Evolutionary conservation across 2,888 invertebrate genomes (phyloP).

Genomic region (Erynnis tages): DNA sequence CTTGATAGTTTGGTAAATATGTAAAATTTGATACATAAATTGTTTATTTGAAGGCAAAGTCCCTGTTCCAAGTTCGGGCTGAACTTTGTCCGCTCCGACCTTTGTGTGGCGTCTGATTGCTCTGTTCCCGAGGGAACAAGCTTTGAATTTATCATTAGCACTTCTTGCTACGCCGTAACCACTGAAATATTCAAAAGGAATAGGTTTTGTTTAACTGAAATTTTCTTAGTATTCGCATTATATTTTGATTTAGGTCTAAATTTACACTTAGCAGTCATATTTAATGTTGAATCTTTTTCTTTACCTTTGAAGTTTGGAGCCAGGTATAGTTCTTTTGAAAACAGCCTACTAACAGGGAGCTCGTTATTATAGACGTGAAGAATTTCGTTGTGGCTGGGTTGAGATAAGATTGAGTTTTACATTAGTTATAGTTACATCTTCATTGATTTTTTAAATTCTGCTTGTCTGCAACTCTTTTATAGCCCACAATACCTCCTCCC

Average conservation of each 20-base stretch:
- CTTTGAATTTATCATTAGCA: conserved; percentile 27
- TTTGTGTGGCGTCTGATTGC: conserved; percentile 24
- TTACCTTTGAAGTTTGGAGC: no score
- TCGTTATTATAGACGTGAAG: no score
- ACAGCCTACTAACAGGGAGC: no score
- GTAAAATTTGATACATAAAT: conserved; percentile 5
- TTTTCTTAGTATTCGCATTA: conserved; percentile 14
- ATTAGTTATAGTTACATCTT: no score
- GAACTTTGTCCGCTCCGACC: conserved; percentile 20
- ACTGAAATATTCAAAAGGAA: conserved; percentile 24
- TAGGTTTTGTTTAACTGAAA: conserved; percentile 22
- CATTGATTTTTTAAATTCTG: no score
- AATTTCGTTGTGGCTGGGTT: no score
- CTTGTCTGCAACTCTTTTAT: no score
- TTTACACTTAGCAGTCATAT: not conserved
- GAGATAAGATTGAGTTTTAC: no score
- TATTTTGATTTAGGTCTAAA: conserved; percentile 11
- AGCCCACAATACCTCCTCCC: no score
- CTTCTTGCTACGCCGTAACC: conserved; percentile 22
- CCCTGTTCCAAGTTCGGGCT: conserved; percentile 11
- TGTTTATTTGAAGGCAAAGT: conserved; percentile 11
- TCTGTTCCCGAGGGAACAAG: conserved; percentile 17
- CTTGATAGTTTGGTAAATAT: not conserved
- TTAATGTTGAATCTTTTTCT: not conserved
- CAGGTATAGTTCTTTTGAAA: no score